These are phyloP conservation scores for Tribolium castaneum DNA, from an alignment of 1,140 invertebrate genomes.

Conservation along the genomic window DNA sequence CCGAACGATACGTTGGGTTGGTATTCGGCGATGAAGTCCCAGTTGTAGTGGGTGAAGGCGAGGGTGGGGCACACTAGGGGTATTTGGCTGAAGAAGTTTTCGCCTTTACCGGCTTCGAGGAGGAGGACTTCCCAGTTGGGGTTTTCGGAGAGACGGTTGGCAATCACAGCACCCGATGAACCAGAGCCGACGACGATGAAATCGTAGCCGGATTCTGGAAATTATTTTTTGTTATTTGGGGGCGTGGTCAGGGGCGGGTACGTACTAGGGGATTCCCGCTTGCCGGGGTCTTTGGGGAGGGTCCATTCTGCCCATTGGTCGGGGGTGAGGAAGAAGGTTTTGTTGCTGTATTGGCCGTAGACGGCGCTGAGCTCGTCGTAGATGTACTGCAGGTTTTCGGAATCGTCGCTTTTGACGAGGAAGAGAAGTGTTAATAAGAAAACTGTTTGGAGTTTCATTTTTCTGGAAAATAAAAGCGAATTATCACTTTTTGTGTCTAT, in stretches of 20 bases:
- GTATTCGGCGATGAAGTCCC: constrained; percentile 80
- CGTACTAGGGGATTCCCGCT: neutral
- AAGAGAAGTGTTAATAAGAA: neutral
- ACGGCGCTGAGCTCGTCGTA: neutral
- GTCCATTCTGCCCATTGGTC: neutral
- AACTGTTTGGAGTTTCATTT: neutral
- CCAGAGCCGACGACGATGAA: constrained; percentile 58
- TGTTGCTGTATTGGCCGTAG: neutral
- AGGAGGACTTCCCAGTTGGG: constrained; percentile 75
- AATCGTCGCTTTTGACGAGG: neutral
- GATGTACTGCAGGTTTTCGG: neutral
- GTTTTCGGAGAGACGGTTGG: constrained; percentile 77
- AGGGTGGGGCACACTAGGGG: constrained; percentile 75
- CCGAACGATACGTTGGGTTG: constrained; percentile 74
- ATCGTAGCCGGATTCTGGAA: constrained; percentile 5
- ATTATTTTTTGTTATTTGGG: neutral
- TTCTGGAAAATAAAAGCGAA: neutral
- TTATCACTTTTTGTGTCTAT: no score
- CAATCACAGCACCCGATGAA: constrained; percentile 68
- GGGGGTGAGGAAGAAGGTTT: neutral
- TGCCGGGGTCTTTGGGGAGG: neutral
- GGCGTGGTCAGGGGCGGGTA: neutral
- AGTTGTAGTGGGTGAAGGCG: constrained; percentile 78
- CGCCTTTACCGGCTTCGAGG: constrained; percentile 75
- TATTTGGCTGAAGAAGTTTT: constrained; percentile 78